Percentiles rank a stretch among this genome's conserved stretches.
These are phyloP conservation scores for Mixornis gularis DNA, from an alignment of 2,113 vertebrate species.

Conservation along the genomic window DNA sequence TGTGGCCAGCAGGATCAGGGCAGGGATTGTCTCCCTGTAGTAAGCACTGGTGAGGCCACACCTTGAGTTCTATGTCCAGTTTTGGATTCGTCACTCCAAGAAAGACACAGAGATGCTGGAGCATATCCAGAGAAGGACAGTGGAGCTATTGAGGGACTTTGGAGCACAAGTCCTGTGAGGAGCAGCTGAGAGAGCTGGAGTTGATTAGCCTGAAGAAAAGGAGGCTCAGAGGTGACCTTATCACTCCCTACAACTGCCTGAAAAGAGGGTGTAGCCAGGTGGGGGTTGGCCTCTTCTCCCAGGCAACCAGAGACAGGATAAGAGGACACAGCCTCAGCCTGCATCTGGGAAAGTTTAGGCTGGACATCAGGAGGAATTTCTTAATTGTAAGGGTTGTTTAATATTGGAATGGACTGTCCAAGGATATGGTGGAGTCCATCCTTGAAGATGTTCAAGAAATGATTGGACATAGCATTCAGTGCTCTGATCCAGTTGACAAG, in stretches of 20 bases:
- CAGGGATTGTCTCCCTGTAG: neutral
- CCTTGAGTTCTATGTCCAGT: fast-evolving
- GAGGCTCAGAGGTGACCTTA: neutral
- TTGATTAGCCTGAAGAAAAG: neutral
- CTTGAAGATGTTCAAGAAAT: neutral
- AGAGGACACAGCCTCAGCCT: neutral
- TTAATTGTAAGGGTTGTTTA: neutral
- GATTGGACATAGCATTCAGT: neutral
- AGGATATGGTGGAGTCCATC: neutral
- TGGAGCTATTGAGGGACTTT: neutral
- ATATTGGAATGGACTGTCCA: neutral
- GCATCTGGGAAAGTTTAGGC: neutral
- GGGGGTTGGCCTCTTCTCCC: fast-evolving
- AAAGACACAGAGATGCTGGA: neutral
- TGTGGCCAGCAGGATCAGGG: neutral
- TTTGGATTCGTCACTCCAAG: neutral
- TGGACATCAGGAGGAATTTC: neutral
- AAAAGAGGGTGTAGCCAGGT: neutral
- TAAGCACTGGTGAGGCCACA: fast-evolving
- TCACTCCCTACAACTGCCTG: neutral
- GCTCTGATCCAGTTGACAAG: neutral
- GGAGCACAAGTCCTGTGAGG: neutral
- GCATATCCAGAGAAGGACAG: fast-evolving
- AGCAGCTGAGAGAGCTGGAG: neutral
- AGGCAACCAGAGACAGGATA: neutral